These are phyloP conservation scores for Stramonita haemastoma DNA, from an alignment of 2,888 invertebrate species.

Conservation along the genomic window DNA sequence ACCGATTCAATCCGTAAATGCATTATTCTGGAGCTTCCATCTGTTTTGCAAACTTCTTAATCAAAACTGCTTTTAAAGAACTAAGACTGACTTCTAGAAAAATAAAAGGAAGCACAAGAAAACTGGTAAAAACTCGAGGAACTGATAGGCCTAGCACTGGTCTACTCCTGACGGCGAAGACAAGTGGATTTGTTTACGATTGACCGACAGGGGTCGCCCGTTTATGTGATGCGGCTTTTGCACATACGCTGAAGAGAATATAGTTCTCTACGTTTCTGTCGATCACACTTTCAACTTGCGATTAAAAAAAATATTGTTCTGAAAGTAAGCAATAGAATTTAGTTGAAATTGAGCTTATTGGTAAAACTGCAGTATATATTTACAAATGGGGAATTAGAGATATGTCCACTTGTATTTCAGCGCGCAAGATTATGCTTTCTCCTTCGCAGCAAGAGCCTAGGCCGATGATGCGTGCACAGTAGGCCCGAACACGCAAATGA, in stretches of 20 bases:
- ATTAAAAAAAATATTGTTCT: too few relatives aligned
- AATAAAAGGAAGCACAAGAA: background rate
- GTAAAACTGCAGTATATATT: too few relatives aligned
- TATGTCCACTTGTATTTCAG: too few relatives aligned
- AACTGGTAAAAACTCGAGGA: background rate
- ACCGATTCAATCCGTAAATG: background rate
- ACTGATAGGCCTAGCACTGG: background rate
- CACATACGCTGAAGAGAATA: background rate
- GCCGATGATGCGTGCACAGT: too few relatives aligned
- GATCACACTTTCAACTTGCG: too few relatives aligned
- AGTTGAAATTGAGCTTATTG: too few relatives aligned
- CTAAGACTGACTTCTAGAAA: background rate
- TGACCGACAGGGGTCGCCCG: constrained; percentile 34
- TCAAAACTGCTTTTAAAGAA: too few relatives aligned
- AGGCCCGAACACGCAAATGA: too few relatives aligned
- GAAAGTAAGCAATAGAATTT: too few relatives aligned
- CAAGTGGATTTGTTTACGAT: constrained; percentile 24
- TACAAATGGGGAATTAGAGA: too few relatives aligned
- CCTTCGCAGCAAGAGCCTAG: too few relatives aligned
- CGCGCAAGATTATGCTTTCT: too few relatives aligned
- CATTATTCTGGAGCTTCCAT: background rate
- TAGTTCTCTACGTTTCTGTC: background rate
- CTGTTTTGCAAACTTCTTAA: background rate
- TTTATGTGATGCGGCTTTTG: background rate
- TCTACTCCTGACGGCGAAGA: background rate